Percentiles rank a stretch among this genome's conserved stretches.
These are phyloP conservation scores for Eupristina koningsbergeri DNA, from an alignment of 1,140 invertebrate genomes.

Conservation along the genomic window DNA sequence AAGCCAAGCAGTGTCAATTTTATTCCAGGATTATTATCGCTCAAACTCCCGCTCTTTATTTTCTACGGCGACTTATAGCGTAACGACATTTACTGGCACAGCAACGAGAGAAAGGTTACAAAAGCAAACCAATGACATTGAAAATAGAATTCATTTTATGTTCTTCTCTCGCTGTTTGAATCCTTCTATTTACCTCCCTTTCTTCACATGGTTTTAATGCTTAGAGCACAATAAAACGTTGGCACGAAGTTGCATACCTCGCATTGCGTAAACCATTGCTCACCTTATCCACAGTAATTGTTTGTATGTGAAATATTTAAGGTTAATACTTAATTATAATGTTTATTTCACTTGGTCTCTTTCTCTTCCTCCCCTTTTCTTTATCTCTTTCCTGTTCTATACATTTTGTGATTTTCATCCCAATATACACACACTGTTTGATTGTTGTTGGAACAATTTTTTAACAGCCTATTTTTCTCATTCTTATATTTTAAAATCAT, in stretches of 20 bases:
- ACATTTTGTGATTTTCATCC: too few relatives aligned
- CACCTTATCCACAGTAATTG: not conserved
- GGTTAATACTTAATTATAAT: too few relatives aligned
- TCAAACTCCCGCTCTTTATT: not conserved
- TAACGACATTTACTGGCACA: not conserved
- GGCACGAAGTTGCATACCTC: too few relatives aligned
- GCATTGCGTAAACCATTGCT: not conserved
- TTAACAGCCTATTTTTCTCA: too few relatives aligned
- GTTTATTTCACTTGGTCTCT: too few relatives aligned
- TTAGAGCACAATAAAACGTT: not conserved
- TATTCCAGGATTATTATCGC: slow-evolving; percentile 9
- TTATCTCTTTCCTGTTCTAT: too few relatives aligned
- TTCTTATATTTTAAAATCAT: too few relatives aligned
- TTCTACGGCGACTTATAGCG: not conserved
- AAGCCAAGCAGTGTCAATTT: not conserved
- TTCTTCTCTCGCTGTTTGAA: slow-evolving; percentile 22
- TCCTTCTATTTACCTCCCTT: not conserved
- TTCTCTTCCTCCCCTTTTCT: too few relatives aligned
- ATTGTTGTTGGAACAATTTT: too few relatives aligned
- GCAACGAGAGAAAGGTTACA: slow-evolving; percentile 1
- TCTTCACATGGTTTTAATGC: not conserved
- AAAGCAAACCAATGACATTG: not conserved
- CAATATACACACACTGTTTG: too few relatives aligned
- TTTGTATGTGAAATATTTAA: too few relatives aligned
- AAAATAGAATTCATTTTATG: not conserved